Conservation (phyloP, 2,797 vertebrate genomes). For the Liasis olivaceus region DNA sequence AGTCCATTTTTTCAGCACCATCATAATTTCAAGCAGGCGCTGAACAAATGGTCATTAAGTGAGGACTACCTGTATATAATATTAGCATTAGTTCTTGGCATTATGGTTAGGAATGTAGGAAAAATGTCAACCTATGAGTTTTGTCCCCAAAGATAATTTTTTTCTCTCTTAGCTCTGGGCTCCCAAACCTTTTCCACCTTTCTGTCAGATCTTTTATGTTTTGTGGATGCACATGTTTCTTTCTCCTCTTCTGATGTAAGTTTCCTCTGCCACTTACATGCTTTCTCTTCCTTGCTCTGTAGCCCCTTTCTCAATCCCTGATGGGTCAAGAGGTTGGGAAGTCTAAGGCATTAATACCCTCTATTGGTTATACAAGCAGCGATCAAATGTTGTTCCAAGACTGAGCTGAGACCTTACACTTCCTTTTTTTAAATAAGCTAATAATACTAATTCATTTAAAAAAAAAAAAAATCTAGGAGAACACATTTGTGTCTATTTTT, state of each 20-base stretch:
- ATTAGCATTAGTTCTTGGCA: not conserved
- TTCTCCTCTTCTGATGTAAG: slow-evolving; percentile 5
- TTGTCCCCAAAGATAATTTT: slow-evolving; percentile 8
- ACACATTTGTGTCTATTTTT: not conserved
- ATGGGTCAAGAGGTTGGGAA: slow-evolving; percentile 14
- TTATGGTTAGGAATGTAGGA: slow-evolving; percentile 16
- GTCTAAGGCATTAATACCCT: slow-evolving; percentile 61
- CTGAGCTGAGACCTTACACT: not conserved
- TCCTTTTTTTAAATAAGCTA: not conserved
- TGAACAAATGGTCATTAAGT: no score
- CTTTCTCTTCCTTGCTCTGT: slow-evolving; percentile 1
- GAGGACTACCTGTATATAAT: not conserved
- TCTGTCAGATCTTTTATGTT: slow-evolving; percentile 5
- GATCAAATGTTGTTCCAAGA: slow-evolving; percentile 19
- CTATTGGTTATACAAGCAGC: slow-evolving; percentile 54
- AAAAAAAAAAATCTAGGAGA: not conserved
- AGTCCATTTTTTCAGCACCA: no score
- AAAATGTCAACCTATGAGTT: slow-evolving; percentile 8
- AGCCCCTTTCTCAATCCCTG: not conserved
- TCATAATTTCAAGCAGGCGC: no score
- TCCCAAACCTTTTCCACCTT: not conserved
- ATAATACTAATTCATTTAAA: not conserved
- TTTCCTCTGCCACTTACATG: slow-evolving; percentile 19
- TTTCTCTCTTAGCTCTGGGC: not conserved
- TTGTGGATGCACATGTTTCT: not conserved